Percentiles rank a stretch among this genome's conserved stretches.
phyloP scores from a whole-genome alignment of 2,888 invertebrate species.

The Drosophila lacicola region DNA sequence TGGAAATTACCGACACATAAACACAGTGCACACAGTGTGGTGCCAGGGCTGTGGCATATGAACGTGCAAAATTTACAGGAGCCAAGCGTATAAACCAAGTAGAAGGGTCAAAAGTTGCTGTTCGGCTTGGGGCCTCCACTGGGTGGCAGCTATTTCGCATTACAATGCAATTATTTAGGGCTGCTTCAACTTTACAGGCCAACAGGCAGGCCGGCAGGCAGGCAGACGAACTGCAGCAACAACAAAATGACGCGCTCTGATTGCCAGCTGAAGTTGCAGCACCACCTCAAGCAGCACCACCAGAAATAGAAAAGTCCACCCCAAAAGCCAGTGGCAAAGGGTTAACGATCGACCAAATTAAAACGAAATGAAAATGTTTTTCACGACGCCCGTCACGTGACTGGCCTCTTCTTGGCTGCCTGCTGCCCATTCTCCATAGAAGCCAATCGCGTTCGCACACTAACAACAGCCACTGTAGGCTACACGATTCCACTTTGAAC shows the following conservation, averaged over 20 bases:
- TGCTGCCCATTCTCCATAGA: background rate
- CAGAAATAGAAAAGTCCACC: slow-evolving; percentile 18
- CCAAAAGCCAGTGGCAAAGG: slow-evolving; percentile 54
- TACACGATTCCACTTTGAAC: slow-evolving; percentile 70
- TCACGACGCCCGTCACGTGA: slow-evolving; percentile 51
- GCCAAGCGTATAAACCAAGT: slow-evolving; percentile 61
- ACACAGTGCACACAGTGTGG: slow-evolving; percentile 34
- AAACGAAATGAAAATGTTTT: slow-evolving; percentile 69
- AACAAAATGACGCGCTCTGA: slow-evolving; percentile 66
- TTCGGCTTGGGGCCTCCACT: slow-evolving; percentile 19
- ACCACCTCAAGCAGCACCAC: slow-evolving; percentile 17
- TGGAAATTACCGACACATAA: slow-evolving; percentile 82
- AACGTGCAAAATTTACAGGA: slow-evolving; percentile 76
- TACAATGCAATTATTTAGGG: slow-evolving; percentile 83
- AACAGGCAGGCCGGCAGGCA: slow-evolving; percentile 11
- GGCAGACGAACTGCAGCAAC: slow-evolving; percentile 13
- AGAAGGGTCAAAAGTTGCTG: slow-evolving; percentile 10
- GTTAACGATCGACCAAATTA: slow-evolving; percentile 82
- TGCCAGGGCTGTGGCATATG: slow-evolving; percentile 38
- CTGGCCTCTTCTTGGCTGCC: slow-evolving; percentile 22
- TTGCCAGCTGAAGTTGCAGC: slow-evolving; percentile 57
- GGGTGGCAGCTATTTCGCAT: slow-evolving; percentile 78
- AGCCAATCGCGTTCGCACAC: slow-evolving; percentile 43
- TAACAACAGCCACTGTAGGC: slow-evolving; percentile 41
- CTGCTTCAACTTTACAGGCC: slow-evolving; percentile 67